A percentile compares a stretch with the other conserved stretches of the same genome.
phyloP scores from a whole-genome alignment of 1,140 invertebrate genomes.

The Drosophila equinoxialis region DNA sequence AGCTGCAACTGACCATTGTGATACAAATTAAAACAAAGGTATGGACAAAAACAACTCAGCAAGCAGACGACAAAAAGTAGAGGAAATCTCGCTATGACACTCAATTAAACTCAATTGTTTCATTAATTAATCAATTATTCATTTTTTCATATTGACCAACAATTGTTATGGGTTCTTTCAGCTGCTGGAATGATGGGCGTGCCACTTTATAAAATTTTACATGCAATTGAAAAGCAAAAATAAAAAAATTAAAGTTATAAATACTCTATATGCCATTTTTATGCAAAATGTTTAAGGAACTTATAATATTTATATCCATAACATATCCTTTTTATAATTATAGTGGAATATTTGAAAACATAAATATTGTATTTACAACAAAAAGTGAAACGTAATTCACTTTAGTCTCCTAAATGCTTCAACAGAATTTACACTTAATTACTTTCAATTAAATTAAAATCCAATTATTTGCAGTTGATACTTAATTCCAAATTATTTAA shows the following conservation, averaged over 20 bases:
- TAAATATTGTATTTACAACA: too few species aligned
- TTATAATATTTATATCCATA: not conserved
- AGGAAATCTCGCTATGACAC: slow-evolving; percentile 52
- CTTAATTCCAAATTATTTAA: too few species aligned
- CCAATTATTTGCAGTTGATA: too few species aligned
- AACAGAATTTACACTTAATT: too few species aligned
- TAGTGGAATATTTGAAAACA: too few species aligned
- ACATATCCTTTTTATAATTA: too few species aligned
- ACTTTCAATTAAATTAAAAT: too few species aligned
- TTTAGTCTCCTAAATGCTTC: too few species aligned
- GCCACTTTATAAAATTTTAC: slow-evolving; percentile 14
- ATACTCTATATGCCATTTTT: not conserved
- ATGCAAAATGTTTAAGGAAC: not conserved
- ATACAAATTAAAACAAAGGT: slow-evolving; percentile 26
- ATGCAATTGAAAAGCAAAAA: slow-evolving; percentile 13
- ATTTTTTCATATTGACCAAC: slow-evolving; percentile 44
- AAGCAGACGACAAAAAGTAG: slow-evolving; percentile 20
- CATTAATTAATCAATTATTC: slow-evolving; percentile 77
- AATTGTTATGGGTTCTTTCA: slow-evolving; percentile 23
- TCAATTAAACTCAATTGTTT: slow-evolving; percentile 76
- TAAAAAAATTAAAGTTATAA: not conserved
- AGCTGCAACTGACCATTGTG: slow-evolving; percentile 17
- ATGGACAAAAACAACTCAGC: not conserved
- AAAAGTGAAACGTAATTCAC: too few species aligned
- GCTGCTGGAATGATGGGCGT: slow-evolving; percentile 12